Evolutionary conservation across 1,140 invertebrate species (phyloP), one percentile per base, ranked within the genome.

Genomic region (Cryptotermes secundus): DNA sequence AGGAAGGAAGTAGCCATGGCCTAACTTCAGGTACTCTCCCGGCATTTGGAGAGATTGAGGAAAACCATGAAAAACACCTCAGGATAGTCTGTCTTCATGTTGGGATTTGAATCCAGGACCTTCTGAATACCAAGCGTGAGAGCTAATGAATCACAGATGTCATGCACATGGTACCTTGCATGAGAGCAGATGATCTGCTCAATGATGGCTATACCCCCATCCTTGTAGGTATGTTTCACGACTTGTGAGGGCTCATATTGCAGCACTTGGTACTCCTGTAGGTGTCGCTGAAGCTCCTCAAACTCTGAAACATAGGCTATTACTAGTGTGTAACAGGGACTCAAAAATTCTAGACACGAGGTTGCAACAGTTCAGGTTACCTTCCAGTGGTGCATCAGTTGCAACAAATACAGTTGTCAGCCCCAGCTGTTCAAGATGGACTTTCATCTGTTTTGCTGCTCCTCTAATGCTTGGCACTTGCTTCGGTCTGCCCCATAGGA

Each of bases 181-280:
- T 96, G 93, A 0, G 97, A 95, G 91, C 97, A 98, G 86, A 99
- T 96, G 87, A 98, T 97, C 91, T 99, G 98, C 89, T 99, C 98
- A 84, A 99, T 94, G 85, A 99, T 98, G 3, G 98, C 97, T 65
- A 97, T 89, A 26, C 96, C 96, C 34, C 98, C 98, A 90, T 98
- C 97, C 89, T 93, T 94, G 84, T 93, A 94, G 86, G 92, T 89
- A 16, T 89, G 87, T 84, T 90, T 90, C 31, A 90, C 86, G 83
- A 88, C 85, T 83, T 87, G 42, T 59, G 89, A 86, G 80, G 93
- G 91, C 49, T 86, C 87, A 88, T 91, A 95, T 84, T 88, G 89
- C 35, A 91, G 87, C 42, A 94, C 88, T 86, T 88, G 86, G 87
- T 91, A 91, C 65, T 90, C 87, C 34, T 87, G 84, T 85, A 94